Evolutionary conservation across 2,113 vertebrate species (phyloP).

Genomic region (Sigmodon hispidus): DNA sequence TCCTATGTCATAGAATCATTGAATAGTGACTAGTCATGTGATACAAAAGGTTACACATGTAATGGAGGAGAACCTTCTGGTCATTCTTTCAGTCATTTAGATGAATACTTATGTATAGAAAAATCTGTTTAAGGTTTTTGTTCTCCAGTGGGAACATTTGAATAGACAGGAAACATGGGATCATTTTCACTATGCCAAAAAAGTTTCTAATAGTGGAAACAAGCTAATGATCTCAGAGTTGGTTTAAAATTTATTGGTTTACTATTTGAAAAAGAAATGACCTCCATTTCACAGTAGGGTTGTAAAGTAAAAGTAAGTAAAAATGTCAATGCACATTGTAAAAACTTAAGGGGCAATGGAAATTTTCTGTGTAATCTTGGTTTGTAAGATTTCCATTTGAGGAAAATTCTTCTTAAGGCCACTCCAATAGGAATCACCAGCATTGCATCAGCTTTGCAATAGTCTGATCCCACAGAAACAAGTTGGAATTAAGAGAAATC

Average conservation of each 20-base stretch:
- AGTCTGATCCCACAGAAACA: background rate
- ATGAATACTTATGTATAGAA: background rate
- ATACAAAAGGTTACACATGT: background rate
- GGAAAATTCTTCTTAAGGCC: conserved; percentile 30
- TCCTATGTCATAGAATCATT: background rate
- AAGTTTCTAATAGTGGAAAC: conserved; percentile 15
- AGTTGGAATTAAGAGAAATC: rapidly evolving
- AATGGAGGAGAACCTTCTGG: background rate
- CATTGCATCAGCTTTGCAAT: background rate
- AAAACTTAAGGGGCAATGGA: conserved; percentile 31
- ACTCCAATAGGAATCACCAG: background rate
- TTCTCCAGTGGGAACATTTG: background rate
- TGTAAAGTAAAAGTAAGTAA: conserved; percentile 56
- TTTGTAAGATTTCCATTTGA: conserved; percentile 39
- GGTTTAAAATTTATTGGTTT: conserved; percentile 43
- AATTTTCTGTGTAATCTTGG: conserved; percentile 28
- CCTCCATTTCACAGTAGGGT: background rate
- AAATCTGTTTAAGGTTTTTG: background rate
- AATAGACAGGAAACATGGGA: conserved; percentile 22
- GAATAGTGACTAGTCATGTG: background rate
- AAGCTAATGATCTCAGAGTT: conserved; percentile 50
- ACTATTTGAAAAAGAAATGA: conserved; percentile 50
- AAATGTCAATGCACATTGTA: conserved; percentile 19
- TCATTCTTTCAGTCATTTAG: background rate
- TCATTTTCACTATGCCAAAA: conserved; percentile 46